Conservation (phyloP, 2,113 vertebrate genomes). For the Atrichornis clamosus region DNA sequence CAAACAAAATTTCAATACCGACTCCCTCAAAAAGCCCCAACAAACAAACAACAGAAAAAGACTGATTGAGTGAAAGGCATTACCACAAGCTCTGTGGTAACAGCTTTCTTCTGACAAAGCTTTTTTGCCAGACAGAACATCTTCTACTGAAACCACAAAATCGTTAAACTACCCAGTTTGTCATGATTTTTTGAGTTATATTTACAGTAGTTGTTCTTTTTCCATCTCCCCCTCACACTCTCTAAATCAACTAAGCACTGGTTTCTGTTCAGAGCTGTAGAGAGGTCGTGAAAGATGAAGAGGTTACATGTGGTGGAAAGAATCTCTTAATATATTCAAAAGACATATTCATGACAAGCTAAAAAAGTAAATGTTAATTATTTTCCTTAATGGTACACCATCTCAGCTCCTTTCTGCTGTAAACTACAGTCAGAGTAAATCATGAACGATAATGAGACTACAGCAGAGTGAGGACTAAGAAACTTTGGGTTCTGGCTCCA, state of each 20-base stretch:
- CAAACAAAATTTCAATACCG: neutral
- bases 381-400: neutral
- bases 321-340: neutral
- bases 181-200: neutral
- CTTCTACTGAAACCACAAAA: neutral
- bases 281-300: neutral
- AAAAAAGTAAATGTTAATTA: neutral
- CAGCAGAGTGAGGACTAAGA: neutral
- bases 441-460: neutral
- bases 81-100: neutral
- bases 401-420: neutral
- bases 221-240: neutral
- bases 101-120: neutral
- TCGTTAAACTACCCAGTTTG: neutral
- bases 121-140: neutral
- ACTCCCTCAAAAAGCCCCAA: neutral
- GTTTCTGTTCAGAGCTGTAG: neutral
- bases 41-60: neutral
- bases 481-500: neutral
- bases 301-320: neutral
- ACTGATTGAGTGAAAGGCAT: neutral
- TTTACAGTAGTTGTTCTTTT: neutral
- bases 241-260: neutral
- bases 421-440: neutral
- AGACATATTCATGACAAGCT: neutral